Evolutionary conservation across 2,888 invertebrate species (phyloP).

Genomic region (Rotaria socialis): DNA sequence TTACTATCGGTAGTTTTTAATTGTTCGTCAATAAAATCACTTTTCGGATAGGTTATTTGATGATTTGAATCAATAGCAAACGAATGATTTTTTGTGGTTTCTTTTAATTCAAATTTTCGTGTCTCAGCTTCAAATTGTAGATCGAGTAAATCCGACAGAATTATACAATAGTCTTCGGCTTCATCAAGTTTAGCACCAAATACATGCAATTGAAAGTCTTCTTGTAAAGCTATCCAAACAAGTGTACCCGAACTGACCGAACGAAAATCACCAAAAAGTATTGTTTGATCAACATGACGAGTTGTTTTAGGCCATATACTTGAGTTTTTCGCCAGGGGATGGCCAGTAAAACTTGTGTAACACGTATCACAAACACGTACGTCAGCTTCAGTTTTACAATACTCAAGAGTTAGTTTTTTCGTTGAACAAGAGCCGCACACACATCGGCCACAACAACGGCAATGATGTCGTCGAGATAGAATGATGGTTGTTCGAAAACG

Average conservation of each 20-base stretch:
- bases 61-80: background rate
- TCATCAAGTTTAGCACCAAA: slow-evolving; percentile 30
- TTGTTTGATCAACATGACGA: background rate
- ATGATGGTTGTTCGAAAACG: background rate
- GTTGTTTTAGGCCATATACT: background rate
- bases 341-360: background rate
- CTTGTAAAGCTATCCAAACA: slow-evolving; percentile 18
- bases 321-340: background rate
- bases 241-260: background rate
- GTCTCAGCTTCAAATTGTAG: background rate
- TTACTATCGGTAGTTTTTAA: background rate
- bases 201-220: slow-evolving; percentile 25
- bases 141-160: background rate
- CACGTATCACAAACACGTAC: slow-evolving; percentile 17
- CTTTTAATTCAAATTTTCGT: background rate
- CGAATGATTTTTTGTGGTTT: background rate
- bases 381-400: background rate
- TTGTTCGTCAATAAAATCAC: background rate
- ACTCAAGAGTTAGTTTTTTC: slow-evolving; percentile 8
- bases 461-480: background rate
- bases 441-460: background rate
- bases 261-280: slow-evolving; percentile 25
- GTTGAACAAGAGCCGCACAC: slow-evolving; percentile 5
- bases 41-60: background rate
- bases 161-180: slow-evolving; percentile 2